phyloP scores from a whole-genome alignment of 1,140 invertebrate species.

The Caerostris darwini region DNA sequence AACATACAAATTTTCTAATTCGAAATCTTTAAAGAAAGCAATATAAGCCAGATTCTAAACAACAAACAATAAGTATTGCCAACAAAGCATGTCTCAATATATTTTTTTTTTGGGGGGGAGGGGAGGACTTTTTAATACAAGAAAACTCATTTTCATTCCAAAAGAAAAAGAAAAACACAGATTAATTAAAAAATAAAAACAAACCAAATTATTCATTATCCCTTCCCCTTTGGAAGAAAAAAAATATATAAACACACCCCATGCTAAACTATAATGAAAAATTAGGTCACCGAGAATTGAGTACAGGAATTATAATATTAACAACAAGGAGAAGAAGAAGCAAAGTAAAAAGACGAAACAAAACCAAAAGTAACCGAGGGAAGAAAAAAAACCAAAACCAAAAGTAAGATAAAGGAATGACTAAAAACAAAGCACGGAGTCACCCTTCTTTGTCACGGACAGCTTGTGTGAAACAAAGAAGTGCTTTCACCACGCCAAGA shows the following conservation, averaged over 20 bases:
- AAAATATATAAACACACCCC: not conserved
- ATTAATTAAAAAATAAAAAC: slow-evolving; percentile 19
- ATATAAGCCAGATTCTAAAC: no score
- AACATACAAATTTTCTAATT: no score
- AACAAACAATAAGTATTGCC: no score
- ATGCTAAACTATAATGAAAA: slow-evolving; percentile 38
- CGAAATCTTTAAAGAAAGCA: no score
- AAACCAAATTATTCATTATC: not conserved
- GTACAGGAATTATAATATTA: slow-evolving; percentile 35
- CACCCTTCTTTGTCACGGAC: slow-evolving; percentile 71
- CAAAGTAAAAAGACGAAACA: not conserved
- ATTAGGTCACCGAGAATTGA: slow-evolving; percentile 51
- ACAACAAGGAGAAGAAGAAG: not conserved
- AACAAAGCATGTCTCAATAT: no score
- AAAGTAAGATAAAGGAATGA: slow-evolving; percentile 12
- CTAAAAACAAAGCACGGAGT: slow-evolving; percentile 51
- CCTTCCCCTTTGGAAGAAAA: not conserved
- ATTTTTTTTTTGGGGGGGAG: no score
- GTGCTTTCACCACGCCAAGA: slow-evolving; percentile 55
- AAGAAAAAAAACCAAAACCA: not conserved
- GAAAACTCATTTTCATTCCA: not conserved
- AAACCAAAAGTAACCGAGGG: not conserved
- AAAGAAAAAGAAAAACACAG: not conserved
- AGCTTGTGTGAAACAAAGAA: slow-evolving; percentile 63
- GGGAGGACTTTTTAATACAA: no score